Evolutionary conservation across 2,113 vertebrate species (phyloP).

Genomic region (Amphilophus citrinellus): DNA sequence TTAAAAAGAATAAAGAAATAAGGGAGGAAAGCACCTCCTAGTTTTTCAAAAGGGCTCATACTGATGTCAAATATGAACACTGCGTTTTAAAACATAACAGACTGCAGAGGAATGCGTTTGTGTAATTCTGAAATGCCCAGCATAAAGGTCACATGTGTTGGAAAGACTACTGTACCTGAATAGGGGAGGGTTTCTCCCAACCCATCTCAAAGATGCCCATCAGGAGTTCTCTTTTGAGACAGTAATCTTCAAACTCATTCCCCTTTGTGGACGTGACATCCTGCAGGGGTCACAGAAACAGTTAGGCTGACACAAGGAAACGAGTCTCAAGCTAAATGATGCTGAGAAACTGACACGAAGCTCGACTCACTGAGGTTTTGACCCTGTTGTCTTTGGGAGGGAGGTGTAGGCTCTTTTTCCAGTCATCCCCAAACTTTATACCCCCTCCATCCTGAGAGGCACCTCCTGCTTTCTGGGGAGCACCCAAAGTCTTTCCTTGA

Average conservation of each 20-base stretch:
- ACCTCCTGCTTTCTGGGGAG: slow-evolving; percentile 58
- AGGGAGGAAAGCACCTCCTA: too few relatives aligned
- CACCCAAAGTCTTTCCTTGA: slow-evolving; percentile 68
- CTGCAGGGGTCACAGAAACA: slow-evolving; percentile 44
- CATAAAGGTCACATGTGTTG: rapidly evolving
- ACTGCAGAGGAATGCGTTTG: not conserved
- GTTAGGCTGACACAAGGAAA: not conserved
- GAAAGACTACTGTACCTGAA: slow-evolving; percentile 73
- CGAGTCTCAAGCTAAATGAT: rapidly evolving
- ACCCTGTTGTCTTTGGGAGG: slow-evolving; percentile 79
- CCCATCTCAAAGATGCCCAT: slow-evolving; percentile 88
- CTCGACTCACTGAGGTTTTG: slow-evolving; percentile 76
- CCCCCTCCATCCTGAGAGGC: slow-evolving; percentile 74
- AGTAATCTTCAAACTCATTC: slow-evolving; percentile 87
- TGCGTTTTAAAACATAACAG: rapidly evolving
- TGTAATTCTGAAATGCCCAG: not conserved
- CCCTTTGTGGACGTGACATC: slow-evolving; percentile 85
- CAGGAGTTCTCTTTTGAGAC: slow-evolving; percentile 84
- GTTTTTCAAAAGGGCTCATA: rapidly evolving
- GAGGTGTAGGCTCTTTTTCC: slow-evolving; percentile 78
- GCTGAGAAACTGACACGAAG: not conserved
- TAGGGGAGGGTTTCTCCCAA: slow-evolving; percentile 86
- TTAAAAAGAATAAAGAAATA: too few relatives aligned
- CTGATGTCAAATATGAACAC: not conserved
- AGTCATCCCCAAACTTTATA: slow-evolving; percentile 82